phyloP scores from a whole-genome alignment of 2,888 invertebrate genomes.

The Ennomos quercinarius region DNA sequence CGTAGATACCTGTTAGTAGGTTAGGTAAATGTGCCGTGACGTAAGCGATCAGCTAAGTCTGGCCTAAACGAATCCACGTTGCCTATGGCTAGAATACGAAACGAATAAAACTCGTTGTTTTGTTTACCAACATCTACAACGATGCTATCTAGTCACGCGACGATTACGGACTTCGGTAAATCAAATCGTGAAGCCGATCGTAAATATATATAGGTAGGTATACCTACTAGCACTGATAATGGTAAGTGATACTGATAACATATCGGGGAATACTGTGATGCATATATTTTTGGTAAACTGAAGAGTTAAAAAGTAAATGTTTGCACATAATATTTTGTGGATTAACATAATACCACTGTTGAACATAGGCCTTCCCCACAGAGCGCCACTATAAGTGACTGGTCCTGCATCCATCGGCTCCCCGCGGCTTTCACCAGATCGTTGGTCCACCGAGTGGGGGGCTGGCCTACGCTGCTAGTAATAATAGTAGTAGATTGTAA shows the following conservation, averaged over 20 bases:
- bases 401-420: too few species aligned
- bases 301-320: neutral
- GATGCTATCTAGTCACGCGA: conserved; percentile 50
- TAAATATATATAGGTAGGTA: conserved; percentile 8
- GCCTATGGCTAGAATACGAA: neutral
- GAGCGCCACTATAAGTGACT: too few species aligned
- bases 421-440: too few species aligned
- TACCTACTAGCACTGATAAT: conserved; percentile 20
- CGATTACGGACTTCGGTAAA: conserved; percentile 31
- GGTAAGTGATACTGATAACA: conserved; percentile 16
- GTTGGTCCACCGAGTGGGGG: too few species aligned
- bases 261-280: conserved; percentile 19
- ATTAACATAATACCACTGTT: too few species aligned
- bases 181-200: conserved; percentile 26
- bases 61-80: neutral
- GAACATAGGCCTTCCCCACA: too few species aligned
- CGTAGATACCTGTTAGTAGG: too few species aligned
- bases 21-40: too few species aligned
- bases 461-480: too few species aligned
- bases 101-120: conserved; percentile 18
- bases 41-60: too few species aligned
- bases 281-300: conserved; percentile 14
- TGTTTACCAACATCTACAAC: conserved; percentile 40
- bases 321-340: too few species aligned
- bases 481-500: too few species aligned